Base-by-base conservation (phyloP, 2,113 vertebrate genomes). In the Scomber colias region DNA sequence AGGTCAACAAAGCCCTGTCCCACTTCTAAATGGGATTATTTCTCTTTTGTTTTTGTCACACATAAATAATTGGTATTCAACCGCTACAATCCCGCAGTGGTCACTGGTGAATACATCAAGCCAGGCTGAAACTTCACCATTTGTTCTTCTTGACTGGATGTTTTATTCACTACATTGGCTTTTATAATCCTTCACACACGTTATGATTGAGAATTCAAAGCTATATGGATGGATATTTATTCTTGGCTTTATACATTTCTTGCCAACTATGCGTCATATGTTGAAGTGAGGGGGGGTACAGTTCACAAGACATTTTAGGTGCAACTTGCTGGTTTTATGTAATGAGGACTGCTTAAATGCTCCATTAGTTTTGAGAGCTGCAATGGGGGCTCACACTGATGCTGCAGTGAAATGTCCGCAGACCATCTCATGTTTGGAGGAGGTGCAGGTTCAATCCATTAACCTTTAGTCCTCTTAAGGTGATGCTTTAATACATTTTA, bases 401-500 rank as follows among this genome's bases (percentile, higher is more conserved):
- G 68, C 59, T 16, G 11, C n/a, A 35, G 4, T 48, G 1, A 40
- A 24, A n/a, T 2, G 15, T 68, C 59, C 55, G 57, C 31, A 17
- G 72, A 54, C 21, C 13, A 5, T 78, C 48, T 59, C 35, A 14
- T 57, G 51, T 71, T 21, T 11, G 3, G 49, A 51, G 49, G 70
- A 55, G 31, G 53, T 24, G n/a, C 24, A 24, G 31, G 53, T 56
- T 71, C 50, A 67, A 51, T 65, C 75, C 49, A 5, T 21, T 48
- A n/a, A 60, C 24, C 44, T 44, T 67, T 48, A 40, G 44, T 21
- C 51, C 24, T 53, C 48, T 83, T 46, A 63, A 69, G 59, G 76
- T 51, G 48, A 73, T 9, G 5, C 19, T 63, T 65, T 53, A 17
- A 30, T 1, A 1, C 4, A 0, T 21, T 21, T 31, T 21, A n/a